Base-by-base conservation (phyloP, 2,888 invertebrate species). In the Netelia inedita region DNA sequence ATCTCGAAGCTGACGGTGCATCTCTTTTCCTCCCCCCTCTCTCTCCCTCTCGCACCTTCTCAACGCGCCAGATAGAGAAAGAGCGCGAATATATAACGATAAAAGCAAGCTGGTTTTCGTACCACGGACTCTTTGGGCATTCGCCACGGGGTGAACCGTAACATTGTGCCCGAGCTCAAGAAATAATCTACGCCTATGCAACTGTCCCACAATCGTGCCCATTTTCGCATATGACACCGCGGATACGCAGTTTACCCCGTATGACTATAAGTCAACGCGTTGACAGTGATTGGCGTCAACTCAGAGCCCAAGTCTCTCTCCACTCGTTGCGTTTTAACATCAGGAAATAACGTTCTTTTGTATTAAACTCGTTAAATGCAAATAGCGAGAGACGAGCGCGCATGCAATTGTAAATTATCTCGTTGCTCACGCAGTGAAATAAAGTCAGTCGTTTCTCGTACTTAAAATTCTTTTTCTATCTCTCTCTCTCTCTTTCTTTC, bases 1-100 rank as follows among this genome's bases (percentile, higher is more conserved):
- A 63, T 73, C 21, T 55, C 63, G 41, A 68, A 53, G 80, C 84
- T 84, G 84, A 81, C 80, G 61, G 28, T 81, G 84, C 81, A 84
- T 63, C 78, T 73, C 72, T 3, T 11, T 23, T 2, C 23, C 2
- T 2, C 2, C 23, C 2, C 23, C 2, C 23, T 23, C 28, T 28
- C 5, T 28, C 28, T 28, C 28, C 5, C 28, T 28, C 5, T 28
- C 28, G 3, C 5, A 1, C 23, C 2, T 23, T 28, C 28, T 5
- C 28, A 28, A 28, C 5, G 28, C 10, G 59, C 10, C 16, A 46
- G 35, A 61, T 11, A 23, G 19, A 43, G 28, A 73, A 43, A 41
- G 23, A 50, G 50, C n/a, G 11, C 46, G 53, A 65, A 21, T 46
- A 59, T 59, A 74, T 57, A 73, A 10, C 16, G 80, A 76, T 80